Percentiles rank a stretch among this genome's conserved stretches.
These are phyloP conservation scores for Hyppa rectilinea DNA, from an alignment of 2,888 invertebrate genomes.

Conservation along the genomic window DNA sequence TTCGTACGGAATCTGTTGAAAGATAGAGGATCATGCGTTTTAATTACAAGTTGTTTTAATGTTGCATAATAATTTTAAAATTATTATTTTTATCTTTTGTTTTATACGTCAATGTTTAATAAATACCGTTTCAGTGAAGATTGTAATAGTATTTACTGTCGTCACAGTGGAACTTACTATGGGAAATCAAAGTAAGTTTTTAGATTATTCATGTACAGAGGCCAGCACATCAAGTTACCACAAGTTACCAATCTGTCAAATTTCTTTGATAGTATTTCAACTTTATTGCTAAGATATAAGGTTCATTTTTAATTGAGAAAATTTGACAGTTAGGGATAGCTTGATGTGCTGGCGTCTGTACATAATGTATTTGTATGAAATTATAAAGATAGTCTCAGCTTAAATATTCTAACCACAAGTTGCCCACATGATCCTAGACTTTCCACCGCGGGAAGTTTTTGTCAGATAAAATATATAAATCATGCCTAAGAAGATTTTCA, in stretches of 20 bases:
- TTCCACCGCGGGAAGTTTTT: too few species aligned
- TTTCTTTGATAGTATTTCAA: too few species aligned
- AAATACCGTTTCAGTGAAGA: background rate
- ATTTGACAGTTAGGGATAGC: too few species aligned
- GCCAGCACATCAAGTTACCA: too few species aligned
- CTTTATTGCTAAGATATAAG: too few species aligned
- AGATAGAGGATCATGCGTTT: background rate
- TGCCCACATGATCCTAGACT: too few species aligned
- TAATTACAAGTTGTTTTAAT: slow-evolving; percentile 6
- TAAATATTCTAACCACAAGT: background rate
- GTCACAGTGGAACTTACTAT: background rate
- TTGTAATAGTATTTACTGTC: background rate
- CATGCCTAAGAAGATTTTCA: too few species aligned
- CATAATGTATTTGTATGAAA: background rate
- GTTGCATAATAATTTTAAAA: background rate
- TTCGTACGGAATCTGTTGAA: slow-evolving; percentile 12
- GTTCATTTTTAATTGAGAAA: too few species aligned
- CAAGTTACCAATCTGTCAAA: too few species aligned
- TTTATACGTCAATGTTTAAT: background rate
- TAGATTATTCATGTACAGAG: background rate
- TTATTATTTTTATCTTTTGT: slow-evolving; percentile 1
- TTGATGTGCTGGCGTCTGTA: too few species aligned
- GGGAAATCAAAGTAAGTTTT: too few species aligned
- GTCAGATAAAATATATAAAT: too few species aligned
- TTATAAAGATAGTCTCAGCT: background rate